Conservation (phyloP, 2,797 vertebrate species). For the Thamnophis elegans region DNA sequence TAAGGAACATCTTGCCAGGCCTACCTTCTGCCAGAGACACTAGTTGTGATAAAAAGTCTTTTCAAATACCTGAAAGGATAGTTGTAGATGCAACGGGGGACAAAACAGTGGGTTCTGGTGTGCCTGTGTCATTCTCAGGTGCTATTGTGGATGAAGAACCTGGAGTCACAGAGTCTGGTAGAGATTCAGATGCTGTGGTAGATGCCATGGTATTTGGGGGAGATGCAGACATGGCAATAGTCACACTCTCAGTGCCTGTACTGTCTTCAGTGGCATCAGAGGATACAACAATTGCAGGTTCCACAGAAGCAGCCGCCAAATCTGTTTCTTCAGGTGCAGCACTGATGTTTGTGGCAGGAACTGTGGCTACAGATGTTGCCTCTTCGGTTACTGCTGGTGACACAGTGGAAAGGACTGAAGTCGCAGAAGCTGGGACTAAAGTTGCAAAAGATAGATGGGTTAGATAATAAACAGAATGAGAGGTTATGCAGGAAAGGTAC, state of each 20-base stretch:
- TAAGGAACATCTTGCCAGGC: background rate
- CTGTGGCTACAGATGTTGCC: slow-evolving; percentile 49
- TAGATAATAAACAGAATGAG: no score
- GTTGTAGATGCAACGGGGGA: background rate
- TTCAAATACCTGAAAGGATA: background rate
- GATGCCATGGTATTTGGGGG: slow-evolving; percentile 9
- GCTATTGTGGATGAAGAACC: background rate
- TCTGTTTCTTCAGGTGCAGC: rapidly evolving
- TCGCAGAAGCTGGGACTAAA: slow-evolving; percentile 22
- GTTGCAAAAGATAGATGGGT: background rate
- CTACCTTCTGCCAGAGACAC: slow-evolving; percentile 14
- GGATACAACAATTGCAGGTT: slow-evolving; percentile 8
- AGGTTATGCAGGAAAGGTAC: background rate
- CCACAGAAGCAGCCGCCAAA: rapidly evolving
- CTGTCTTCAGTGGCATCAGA: background rate
- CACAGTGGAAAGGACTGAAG: background rate
- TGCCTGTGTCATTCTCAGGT: background rate
- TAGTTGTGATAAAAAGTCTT: background rate
- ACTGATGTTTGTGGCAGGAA: background rate
- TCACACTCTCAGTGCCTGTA: slow-evolving; percentile 12
- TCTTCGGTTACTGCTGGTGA: slow-evolving; percentile 39
- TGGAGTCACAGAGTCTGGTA: background rate
- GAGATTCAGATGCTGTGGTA: slow-evolving; percentile 5
- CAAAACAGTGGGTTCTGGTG: background rate
- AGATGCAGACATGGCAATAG: slow-evolving; percentile 12